Percentiles rank a stretch among this genome's conserved stretches.
Evolutionary conservation across 2,888 invertebrate genomes (phyloP).

Genomic region (Apotomis betuletana): DNA sequence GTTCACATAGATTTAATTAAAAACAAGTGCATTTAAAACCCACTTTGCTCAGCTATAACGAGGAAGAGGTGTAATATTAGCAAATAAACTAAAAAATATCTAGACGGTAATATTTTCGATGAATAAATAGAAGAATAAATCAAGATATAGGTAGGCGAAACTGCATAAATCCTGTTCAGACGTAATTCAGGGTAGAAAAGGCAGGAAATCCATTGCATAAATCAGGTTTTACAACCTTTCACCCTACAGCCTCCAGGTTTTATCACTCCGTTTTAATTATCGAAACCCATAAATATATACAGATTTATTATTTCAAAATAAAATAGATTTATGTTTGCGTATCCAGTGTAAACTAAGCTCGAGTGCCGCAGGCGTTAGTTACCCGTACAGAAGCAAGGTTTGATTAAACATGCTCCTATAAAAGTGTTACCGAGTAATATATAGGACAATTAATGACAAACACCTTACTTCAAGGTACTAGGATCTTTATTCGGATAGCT

Average conservation of each 20-base stretch:
- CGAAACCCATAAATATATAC: not conserved
- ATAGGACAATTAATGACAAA: constrained; percentile 12
- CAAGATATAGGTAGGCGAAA: no score
- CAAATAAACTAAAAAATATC: no score
- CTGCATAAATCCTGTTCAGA: no score
- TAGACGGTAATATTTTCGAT: no score
- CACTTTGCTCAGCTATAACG: no score
- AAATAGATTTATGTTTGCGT: not conserved
- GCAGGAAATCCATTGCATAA: not conserved
- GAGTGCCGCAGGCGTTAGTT: constrained; percentile 47
- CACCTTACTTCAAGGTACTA: not conserved
- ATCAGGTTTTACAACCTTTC: not conserved
- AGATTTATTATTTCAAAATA: constrained; percentile 11
- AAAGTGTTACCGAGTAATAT: not conserved
- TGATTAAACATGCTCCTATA: constrained; percentile 58
- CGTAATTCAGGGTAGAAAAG: no score
- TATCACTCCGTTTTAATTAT: constrained; percentile 8
- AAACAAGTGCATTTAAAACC: no score
- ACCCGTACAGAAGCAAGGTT: constrained; percentile 51
- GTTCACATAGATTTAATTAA: no score
- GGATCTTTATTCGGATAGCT: constrained; percentile 5
- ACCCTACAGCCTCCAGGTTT: not conserved
- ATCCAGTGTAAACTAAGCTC: constrained; percentile 42
- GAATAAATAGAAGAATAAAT: no score
- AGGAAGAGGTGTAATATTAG: no score